Percentiles rank a stretch among this genome's conserved stretches.
These are phyloP conservation scores for Venusia cambrica DNA, from an alignment of 2,888 invertebrate genomes.

Conservation along the genomic window DNA sequence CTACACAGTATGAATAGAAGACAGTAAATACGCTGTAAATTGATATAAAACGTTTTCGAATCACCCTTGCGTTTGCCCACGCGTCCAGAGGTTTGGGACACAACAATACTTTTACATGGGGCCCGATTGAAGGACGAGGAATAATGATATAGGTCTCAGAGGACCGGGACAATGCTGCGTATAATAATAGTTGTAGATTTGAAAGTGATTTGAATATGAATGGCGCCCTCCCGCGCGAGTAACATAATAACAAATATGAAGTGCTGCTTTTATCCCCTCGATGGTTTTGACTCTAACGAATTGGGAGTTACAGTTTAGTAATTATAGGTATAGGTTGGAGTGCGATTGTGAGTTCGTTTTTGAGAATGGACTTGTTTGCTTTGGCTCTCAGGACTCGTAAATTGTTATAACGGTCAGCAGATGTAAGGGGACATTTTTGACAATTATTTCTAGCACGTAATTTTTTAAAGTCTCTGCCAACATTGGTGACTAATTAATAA, in stretches of 20 bases:
- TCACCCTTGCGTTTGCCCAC: slow-evolving; percentile 56
- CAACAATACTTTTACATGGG: slow-evolving; percentile 69
- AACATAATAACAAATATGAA: slow-evolving; percentile 79
- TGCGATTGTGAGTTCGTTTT: slow-evolving; percentile 20
- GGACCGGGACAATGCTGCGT: slow-evolving; percentile 71
- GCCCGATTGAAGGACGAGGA: slow-evolving; percentile 70
- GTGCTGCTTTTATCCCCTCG: slow-evolving; percentile 73
- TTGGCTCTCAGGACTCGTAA: slow-evolving; percentile 32
- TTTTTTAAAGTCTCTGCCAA: no score
- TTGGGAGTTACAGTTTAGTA: slow-evolving; percentile 62
- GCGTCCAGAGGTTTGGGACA: slow-evolving; percentile 45
- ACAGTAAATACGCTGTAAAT: slow-evolving; percentile 61
- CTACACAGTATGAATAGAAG: slow-evolving; percentile 53
- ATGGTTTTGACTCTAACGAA: slow-evolving; percentile 74
- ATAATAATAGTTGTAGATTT: slow-evolving; percentile 81
- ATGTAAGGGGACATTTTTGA: no score
- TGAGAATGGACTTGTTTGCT: slow-evolving; percentile 32
- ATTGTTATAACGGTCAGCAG: slow-evolving; percentile 25
- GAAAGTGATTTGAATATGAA: slow-evolving; percentile 80
- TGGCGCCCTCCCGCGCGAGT: slow-evolving; percentile 73
- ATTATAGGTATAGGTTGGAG: slow-evolving; percentile 55
- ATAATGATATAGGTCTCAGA: slow-evolving; percentile 76
- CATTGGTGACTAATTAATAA: no score
- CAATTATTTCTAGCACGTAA: no score
- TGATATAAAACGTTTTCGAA: slow-evolving; percentile 70